Evolutionary conservation across 2,113 vertebrate genomes (phyloP), one percentile per base, ranked within the genome.

Genomic region (Xyrauchen texanus): DNA sequence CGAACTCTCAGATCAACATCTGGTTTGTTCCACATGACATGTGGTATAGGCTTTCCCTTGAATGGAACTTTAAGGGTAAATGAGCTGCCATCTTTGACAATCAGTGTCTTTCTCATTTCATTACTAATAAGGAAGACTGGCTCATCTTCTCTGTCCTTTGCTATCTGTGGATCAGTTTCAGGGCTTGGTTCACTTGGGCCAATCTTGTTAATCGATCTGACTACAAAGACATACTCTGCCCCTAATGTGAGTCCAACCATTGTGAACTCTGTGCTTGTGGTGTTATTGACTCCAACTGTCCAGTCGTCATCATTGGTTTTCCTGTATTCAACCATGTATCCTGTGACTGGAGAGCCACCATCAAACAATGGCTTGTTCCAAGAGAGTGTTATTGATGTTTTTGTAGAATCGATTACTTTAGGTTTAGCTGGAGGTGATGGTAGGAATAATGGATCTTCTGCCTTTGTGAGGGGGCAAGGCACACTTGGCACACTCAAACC

Each of bases 351-450:
- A 76, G 97, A 88, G 62, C 98, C 98, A 83, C 98, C 98, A 89
- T 99, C 98, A 91, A 98, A 99, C 5, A 99, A 82, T 66, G 98
- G 97, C 77, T 96, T 99, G 83, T 94, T 94, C 98, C 98, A 99
- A 62, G 92, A 81, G 75, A 97, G 89, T 74, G 96, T 96, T 78
- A 94, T 90, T 57, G 91, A 94, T 82, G 94, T 94, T 88, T 93
- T 97, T 83, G 96, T 91, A 9, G 93, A 96, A 89, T 99, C 97
- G 76, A 98, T 88, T 68, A 99, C 90, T 86, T 93, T 98, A 21
- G 98, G 97, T 86, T 96, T 98, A 79, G 95, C 93, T 84, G 98
- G 98, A 84, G 97, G 94, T 45, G 97, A 95, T 68, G 98, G 96
- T 80, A 98, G 86, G 89, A 99, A 99, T 67, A 95, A 84, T 85